Conservation (phyloP, 2,113 vertebrate genomes). For the Paraplagusia blochii region DNA sequence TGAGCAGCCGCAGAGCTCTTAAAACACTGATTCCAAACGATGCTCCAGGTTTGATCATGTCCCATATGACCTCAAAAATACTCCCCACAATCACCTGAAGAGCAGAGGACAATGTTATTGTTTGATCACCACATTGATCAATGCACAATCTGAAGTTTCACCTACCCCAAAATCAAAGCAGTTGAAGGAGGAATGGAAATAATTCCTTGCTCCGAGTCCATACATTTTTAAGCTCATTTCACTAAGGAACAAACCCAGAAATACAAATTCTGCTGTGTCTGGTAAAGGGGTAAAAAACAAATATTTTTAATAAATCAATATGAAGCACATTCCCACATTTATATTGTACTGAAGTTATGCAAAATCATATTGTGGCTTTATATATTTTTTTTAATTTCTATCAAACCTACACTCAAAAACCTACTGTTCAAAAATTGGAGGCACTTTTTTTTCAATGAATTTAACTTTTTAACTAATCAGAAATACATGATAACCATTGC, state of each 20-base stretch:
- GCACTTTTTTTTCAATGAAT: no score
- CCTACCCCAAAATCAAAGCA: conserved; percentile 96
- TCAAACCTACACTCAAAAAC: no score
- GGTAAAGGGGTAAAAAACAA: conserved; percentile 6
- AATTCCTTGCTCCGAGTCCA: conserved; percentile 89
- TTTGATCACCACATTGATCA: background rate
- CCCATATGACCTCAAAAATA: conserved; percentile 98
- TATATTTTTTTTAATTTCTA: no score
- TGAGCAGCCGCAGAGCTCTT: conserved; percentile 86
- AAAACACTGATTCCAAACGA: conserved; percentile 96
- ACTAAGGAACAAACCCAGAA: conserved; percentile 93
- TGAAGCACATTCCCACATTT: no score
- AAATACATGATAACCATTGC: no score
- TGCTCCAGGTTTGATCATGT: conserved; percentile 89
- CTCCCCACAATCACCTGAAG: conserved; percentile 93
- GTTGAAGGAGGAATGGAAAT: conserved; percentile 98
- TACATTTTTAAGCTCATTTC: conserved; percentile 99
- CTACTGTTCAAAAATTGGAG: no score
- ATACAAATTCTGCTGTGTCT: conserved; percentile 96
- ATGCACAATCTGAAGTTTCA: background rate
- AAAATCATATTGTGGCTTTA: no score
- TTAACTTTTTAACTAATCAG: no score
- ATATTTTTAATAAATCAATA: no score
- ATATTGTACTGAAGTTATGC: no score
- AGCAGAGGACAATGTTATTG: background rate